phyloP scores from a whole-genome alignment of 2,113 vertebrate genomes.

The Polypterus senegalus region DNA sequence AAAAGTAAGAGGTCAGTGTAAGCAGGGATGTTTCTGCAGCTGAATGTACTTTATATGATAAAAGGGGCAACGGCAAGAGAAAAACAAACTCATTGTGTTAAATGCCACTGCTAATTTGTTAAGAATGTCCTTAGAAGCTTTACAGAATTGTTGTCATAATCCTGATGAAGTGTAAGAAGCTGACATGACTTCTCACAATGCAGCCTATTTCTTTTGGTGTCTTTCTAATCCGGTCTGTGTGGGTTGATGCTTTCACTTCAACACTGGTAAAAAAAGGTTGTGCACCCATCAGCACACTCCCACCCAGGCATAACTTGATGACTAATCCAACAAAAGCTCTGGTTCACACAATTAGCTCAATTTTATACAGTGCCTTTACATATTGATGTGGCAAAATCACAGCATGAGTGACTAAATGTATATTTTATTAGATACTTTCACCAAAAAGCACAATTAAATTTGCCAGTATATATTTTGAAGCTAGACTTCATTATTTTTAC shows the following conservation, averaged over 20 bases:
- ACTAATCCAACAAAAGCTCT: too few species aligned
- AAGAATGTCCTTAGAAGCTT: conserved; percentile 24
- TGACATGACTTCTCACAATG: conserved; percentile 23
- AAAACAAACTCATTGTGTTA: conserved; percentile 1
- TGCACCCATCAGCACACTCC: too few species aligned
- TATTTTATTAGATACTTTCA: too few species aligned
- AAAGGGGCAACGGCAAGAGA: conserved; percentile 2
- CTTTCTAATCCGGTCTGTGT: conserved; percentile 31
- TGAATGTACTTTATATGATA: conserved; percentile 2
- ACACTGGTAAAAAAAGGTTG: too few species aligned
- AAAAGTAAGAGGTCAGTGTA: background rate
- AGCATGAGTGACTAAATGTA: too few species aligned
- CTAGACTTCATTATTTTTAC: too few species aligned
- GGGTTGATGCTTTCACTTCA: background rate
- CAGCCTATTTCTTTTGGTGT: conserved; percentile 28
- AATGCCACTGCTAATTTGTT: background rate
- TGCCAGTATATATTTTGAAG: too few species aligned
- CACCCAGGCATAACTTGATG: too few species aligned
- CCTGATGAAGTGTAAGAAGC: conserved; percentile 21
- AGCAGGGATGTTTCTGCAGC: background rate
- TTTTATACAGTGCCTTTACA: too few species aligned
- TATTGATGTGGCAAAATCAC: too few species aligned
- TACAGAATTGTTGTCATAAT: conserved; percentile 29
- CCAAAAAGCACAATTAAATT: too few species aligned
- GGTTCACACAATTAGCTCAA: too few species aligned